These are phyloP conservation scores for Hylia prasina DNA, from an alignment of 2,113 vertebrate genomes.

Conservation along the genomic window DNA sequence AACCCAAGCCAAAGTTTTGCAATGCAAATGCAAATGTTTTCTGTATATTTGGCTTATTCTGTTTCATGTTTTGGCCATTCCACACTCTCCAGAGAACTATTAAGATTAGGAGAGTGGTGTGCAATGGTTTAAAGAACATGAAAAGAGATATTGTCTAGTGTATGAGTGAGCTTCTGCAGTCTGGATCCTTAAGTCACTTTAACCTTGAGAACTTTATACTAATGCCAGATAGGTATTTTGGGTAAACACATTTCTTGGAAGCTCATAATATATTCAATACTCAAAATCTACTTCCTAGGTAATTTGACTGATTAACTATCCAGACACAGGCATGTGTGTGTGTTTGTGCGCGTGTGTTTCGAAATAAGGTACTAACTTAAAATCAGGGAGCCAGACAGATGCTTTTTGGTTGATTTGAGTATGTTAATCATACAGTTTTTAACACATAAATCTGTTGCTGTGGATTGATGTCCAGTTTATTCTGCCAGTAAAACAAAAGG, in stretches of 20 bases:
- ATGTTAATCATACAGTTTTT: not conserved
- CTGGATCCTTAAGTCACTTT: not conserved
- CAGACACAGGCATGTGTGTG: not conserved
- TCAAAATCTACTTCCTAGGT: not conserved
- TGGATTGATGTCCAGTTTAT: not conserved
- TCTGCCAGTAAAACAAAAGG: not conserved
- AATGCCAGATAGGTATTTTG: not conserved
- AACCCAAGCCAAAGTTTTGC: constrained; percentile 5
- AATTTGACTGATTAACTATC: not conserved
- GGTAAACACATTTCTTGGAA: not conserved
- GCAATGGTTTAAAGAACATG: constrained; percentile 7
- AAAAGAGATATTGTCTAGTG: not conserved
- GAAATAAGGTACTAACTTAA: not conserved
- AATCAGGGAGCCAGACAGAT: not conserved
- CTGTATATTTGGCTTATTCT: constrained; percentile 35
- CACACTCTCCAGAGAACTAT: constrained; percentile 16
- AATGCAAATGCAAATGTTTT: constrained; percentile 27
- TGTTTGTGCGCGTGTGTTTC: not conserved
- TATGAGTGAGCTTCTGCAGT: not conserved
- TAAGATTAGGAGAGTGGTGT: constrained; percentile 19
- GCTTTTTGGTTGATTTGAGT: not conserved
- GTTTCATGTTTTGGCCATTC: constrained; percentile 44
- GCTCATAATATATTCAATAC: not conserved
- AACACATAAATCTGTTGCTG: not conserved
- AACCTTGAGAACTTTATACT: constrained; percentile 28